Base-by-base conservation (phyloP, 2,113 vertebrate species). In the Xyrauchen texanus region DNA sequence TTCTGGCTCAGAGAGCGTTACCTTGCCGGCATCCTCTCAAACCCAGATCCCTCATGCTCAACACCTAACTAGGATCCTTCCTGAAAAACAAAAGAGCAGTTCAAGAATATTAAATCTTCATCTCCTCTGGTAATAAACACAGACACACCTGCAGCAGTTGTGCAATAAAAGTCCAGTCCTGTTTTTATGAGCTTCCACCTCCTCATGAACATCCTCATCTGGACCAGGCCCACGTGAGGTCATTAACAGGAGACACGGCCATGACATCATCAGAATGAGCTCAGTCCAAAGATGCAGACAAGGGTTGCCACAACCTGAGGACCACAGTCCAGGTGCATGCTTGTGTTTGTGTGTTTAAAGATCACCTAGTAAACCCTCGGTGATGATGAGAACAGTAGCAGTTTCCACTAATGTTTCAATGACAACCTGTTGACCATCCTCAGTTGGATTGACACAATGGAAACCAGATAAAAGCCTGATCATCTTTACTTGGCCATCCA, bases 201-300 rank as follows among this genome's bases (percentile, higher is more conserved):
- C 53, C 60, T 77, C 55, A 78, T 77, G 84, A 83, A 82, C 71
- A 86, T 78, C 79, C 42, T 70, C 75, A 62, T 51, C 53, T 80
- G 81, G 77, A 74, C 74, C 68, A 11, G 58, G 47, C 68, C 81
- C 76, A 51, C 52, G 49, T 78, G 70, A 82, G 78, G 76, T 86
- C 75, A 84, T 58, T 76, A 76, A 68, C 61, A 42, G n/a, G 74
- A 82, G 69, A 73, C 70, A 53, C 4, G 2, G 49, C 46, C 44
- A 83, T 88, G 65, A 86, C 86, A 84, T 88, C 80, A 82, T 68
- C 58, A 73, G 60, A 51, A 76, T 85, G 78, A 85, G 79, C 69
- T 82, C 70, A 83, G 46, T 63, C 60, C 62, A 67, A 64, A 71
- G 70, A 82, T 67, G 73, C 67, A 73, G 70, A 73, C 60, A 34